Base-by-base conservation (phyloP, 1,140 invertebrate species). In the Scaptomyza pallida region DNA sequence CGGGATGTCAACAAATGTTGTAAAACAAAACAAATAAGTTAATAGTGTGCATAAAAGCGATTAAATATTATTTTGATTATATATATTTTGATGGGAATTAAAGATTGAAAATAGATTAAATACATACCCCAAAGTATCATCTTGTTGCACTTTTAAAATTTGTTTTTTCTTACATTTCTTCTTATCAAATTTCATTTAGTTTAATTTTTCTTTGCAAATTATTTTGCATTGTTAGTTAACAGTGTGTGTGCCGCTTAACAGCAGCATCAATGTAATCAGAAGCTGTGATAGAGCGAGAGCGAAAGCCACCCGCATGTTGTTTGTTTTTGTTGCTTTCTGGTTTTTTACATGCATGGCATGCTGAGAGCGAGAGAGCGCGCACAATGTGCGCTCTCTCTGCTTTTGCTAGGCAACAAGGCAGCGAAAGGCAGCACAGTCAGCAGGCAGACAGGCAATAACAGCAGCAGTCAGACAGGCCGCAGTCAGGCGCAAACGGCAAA, bases 241-340 rank as follows among this genome's bases (percentile, higher is more conserved):
- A 23, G 23, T 6, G n/a, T n/a, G n/a, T n/a, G n/a, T n/a, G 52
- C 19, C 2, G 52, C 51, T 69, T 54, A 57, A 37, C 45, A 65
- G 61, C 61, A 57, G 52, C 61, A 65, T 65, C 68, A 64, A 44
- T 71, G 68, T 71, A 71, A 71, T 48, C 48, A 57, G 68, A 41
- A 45, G 61, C 68, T 65, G 61, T 33, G 33, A 37, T 12, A 37
- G 33, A 37, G 33, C 33, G 33, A 37, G 33, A 37, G 33, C 1
- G 12, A 37, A n/a, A 64, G 60, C 67, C 67, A 70, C 67, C 67
- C 67, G 67, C 67, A 70, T 70, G 30, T 54, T 17, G 41, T 40
- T 2, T 69, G 21, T 21, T 26, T 4, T 6, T 26, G 23, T 30
- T 30, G 26, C 6, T 30, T n/a, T 9, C 9, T 30, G 23, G 23